Evolutionary conservation across 2,113 vertebrate species (phyloP).

Genomic region (Corythoichthys intestinalis): DNA sequence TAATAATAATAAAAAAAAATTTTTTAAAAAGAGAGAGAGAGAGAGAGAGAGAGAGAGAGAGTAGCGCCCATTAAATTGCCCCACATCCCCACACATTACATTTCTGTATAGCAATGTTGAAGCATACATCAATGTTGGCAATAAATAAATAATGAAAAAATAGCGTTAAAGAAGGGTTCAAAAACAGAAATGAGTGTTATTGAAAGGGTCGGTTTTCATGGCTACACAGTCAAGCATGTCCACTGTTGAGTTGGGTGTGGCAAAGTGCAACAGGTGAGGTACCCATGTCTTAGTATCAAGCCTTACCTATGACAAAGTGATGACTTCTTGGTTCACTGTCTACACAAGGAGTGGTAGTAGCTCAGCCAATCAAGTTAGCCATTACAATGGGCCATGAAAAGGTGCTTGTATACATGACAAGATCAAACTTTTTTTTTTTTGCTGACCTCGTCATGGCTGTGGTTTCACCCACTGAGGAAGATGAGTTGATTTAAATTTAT

Average conservation of each 20-base stretch:
- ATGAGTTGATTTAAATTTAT: constrained; percentile 25
- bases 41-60: too few relatives aligned
- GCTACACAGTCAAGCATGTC: constrained; percentile 44
- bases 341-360: neutral
- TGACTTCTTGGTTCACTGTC: constrained; percentile 20
- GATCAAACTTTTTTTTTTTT: too few relatives aligned
- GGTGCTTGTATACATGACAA: neutral
- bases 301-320: constrained; percentile 44
- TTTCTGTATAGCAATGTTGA: too few relatives aligned
- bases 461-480: neutral
- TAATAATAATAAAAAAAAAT: too few relatives aligned
- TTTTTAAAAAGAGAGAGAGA: too few relatives aligned
- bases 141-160: constrained; percentile 32
- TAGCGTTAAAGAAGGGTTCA: constrained; percentile 65
- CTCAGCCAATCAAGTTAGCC: neutral
- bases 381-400: neutral
- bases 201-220: constrained; percentile 30
- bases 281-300: constrained; percentile 55
- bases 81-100: too few relatives aligned
- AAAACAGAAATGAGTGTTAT: constrained; percentile 30
- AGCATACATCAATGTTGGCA: constrained; percentile 54
- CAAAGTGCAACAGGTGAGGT: constrained; percentile 49
- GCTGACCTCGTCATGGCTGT: too few relatives aligned
- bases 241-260: constrained; percentile 52
- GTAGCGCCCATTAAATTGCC: too few relatives aligned